Base-by-base conservation (phyloP, 2,888 invertebrate species). In the Eilema depressum region DNA sequence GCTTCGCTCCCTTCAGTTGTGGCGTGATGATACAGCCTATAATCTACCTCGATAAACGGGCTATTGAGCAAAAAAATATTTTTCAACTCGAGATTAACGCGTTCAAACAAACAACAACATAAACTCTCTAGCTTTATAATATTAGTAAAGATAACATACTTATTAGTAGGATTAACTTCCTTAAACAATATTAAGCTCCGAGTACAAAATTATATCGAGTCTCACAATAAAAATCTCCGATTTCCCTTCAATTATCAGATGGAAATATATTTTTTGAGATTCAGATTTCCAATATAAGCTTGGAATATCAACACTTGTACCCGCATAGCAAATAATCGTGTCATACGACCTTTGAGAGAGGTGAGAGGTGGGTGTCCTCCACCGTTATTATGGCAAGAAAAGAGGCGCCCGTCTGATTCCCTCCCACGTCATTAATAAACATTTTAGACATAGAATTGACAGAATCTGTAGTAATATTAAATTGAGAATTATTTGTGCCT, bases 331-430 rank as follows among this genome's bases (percentile, higher is more conserved):
- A 59, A 59, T 59, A 59, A 14, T 57, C 56, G 1, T 33, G 56
- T n/a, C n/a, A n/a, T 11, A n/a, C 64, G 30, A 41, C 30, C 64
- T 17, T 65, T 65, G 30, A 30, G 26, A n/a, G 20, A n/a, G 28
- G n/a, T 63, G 37, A 12, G 11, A 20, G 26, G 28, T 25, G 41
- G 41, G 41, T 10, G 41, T 41, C 14, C 20, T 61, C 59, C 10
- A 59, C 26, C 20, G 26, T 61, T 61, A 17, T 63, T 14, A 56
- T 65, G n/a, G 17, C 4, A 57, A 57, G 65, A 57, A 65, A 25
- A 17, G 25, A 33, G 56, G 66, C 25, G 61, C 61, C 61, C 61
- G 28, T 30, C 28, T 60, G 60, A 60, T 59, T 66, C 33, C 11
- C 33, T 57, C 66, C 30, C 30, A 53, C 28, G 14, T 28, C 30